Evolutionary conservation across 2,888 invertebrate genomes (phyloP), one percentile per base, ranked within the genome.

Genomic region (Scaptodrosophila latifasciaeformis): DNA sequence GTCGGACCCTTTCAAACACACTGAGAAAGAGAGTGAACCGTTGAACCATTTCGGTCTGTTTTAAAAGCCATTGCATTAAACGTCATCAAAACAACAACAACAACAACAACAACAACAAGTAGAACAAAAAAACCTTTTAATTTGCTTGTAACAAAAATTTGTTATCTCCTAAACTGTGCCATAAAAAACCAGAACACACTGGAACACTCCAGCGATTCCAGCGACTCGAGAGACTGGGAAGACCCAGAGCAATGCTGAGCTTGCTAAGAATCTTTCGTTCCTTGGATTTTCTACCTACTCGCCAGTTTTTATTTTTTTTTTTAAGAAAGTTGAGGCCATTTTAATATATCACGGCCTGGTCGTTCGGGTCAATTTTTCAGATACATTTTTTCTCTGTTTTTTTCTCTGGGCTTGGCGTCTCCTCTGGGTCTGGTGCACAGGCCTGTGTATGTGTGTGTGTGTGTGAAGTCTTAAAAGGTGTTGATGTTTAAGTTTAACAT

Each of bases 401-500:
- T 12, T 13, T 21, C 13, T 49, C 46, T 43, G 34, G 12, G n/a
- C 15, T 2, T 34, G 2, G 34, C 15, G 6, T 27, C 27, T 13
- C n/a, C 13, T n/a, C 13, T 34, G 34, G 12, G 34, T n/a, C 0
- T 34, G n/a, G 13, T 34, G 34, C 2, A 9, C 7, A 15, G 12
- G 34, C 15, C 12, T 34, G n/a, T 34, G n/a, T 34, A 13, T 29
- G 29, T 44, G 44, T 15, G 47, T 43, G 35, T 49, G 57, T 58
- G 62, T 60, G 62, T 67, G 70, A 69, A 71, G 71, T 76, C 75
- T 80, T 81, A 81, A 81, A 82, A 82, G 82, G 82, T 82, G 82
- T 82, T 79, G 82, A 83, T 82, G 82, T 82, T 83, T 82, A 82
- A 82, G 82, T 83, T 83, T 77, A 81, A 83, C 80, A 82, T 75